Conservation (phyloP, 1,140 invertebrate genomes). For the Acromyrmex charruanus region DNA sequence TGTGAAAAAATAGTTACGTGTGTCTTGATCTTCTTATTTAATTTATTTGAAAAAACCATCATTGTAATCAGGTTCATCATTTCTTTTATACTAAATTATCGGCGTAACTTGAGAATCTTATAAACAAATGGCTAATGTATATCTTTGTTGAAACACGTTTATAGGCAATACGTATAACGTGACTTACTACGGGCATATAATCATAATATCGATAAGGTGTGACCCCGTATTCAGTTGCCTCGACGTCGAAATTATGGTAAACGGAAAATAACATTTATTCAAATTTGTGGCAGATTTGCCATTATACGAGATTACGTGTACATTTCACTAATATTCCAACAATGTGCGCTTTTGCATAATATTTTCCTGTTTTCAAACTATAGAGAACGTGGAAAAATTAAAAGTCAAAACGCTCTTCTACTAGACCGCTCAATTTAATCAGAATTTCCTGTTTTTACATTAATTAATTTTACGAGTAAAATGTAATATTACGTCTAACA, state of each 20-base stretch:
- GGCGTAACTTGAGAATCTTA: neutral
- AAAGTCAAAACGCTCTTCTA: neutral
- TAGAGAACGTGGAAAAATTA: conserved; percentile 6
- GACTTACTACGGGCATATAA: neutral
- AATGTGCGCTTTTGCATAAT: conserved; percentile 2
- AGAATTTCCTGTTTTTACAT: conserved; percentile 40
- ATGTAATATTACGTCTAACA: conserved; percentile 38
- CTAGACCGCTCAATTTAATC: neutral
- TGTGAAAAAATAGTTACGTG: neutral
- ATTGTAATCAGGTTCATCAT: neutral
- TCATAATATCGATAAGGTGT: conserved; percentile 58
- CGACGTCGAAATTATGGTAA: conserved; percentile 66
- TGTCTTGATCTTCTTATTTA: neutral
- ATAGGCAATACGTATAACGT: conserved; percentile 35
- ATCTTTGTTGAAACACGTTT: neutral
- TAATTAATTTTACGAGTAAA: conserved; percentile 44
- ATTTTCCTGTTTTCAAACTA: neutral
- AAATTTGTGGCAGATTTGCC: conserved; percentile 65
- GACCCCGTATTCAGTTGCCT: neutral
- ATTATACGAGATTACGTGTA: conserved; percentile 53
- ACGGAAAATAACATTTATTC: conserved; percentile 50
- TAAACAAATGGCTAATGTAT: neutral
- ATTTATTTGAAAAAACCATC: neutral
- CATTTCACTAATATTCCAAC: conserved; percentile 60
- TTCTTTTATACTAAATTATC: neutral